Percentiles rank a stretch among this genome's conserved stretches.
phyloP scores from a whole-genome alignment of 2,888 invertebrate species.

The Cecidostiba fungosa region DNA sequence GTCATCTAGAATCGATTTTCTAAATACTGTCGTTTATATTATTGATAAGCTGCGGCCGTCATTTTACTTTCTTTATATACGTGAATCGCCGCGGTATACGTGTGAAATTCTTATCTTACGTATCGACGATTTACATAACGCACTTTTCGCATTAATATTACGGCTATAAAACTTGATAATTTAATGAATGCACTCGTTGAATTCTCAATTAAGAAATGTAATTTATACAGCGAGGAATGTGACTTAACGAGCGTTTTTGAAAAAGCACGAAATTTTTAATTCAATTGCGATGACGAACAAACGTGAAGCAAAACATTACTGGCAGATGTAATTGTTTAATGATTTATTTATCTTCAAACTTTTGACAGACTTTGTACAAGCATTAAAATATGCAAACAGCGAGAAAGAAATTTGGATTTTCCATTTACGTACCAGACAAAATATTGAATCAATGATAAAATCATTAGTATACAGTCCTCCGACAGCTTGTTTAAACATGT shows the following conservation, averaged over 20 bases:
- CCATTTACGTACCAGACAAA: too few relatives aligned
- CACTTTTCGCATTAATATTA: conserved; percentile 19
- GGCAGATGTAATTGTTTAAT: too few relatives aligned
- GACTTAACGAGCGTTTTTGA: background rate
- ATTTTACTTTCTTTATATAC: background rate
- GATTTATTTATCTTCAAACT: too few relatives aligned
- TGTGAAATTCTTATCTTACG: background rate
- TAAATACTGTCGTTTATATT: conserved; percentile 25
- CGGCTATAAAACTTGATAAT: conserved; percentile 2
- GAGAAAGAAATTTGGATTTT: too few relatives aligned
- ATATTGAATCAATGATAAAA: too few relatives aligned
- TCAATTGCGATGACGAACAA: background rate
- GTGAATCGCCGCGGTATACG: background rate
- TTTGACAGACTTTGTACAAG: too few relatives aligned
- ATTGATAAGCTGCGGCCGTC: background rate
- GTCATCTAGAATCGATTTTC: background rate
- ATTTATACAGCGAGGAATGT: conserved; percentile 8
- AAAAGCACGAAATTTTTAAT: background rate
- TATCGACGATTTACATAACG: conserved; percentile 30
- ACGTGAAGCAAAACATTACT: background rate
- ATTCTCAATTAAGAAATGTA: conserved; percentile 23
- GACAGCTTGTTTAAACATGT: too few relatives aligned
- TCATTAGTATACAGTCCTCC: too few relatives aligned
- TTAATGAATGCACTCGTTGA: conserved; percentile 15
- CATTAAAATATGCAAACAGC: too few relatives aligned